Base-by-base conservation (phyloP, 2,113 vertebrate species). In the Delphinus delphis region DNA sequence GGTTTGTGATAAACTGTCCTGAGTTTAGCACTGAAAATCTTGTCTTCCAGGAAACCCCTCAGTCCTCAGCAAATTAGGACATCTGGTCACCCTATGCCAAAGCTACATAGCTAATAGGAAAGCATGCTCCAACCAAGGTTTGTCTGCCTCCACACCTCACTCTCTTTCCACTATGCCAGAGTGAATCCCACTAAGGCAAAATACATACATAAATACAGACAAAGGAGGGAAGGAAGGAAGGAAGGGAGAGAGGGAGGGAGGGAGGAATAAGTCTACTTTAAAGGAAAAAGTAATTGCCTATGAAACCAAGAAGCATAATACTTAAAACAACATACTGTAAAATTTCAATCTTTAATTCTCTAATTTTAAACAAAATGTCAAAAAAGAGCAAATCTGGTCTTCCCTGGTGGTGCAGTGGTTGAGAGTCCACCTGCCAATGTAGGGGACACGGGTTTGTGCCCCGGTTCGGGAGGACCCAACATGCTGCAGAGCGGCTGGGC, bases 301-400 rank as follows among this genome's bases (percentile, higher is more conserved):
- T 74, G 71, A 96, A 70, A 23, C 53, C 86, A 91, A 82, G 33
- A 91, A 94, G 12, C 50, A 31, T 36, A 89, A 86, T 44, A 84
- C 41, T 89, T 70, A 73, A 87, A 74, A 67, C 11, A 82, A 77
- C 1, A 74, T 77, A 41, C 44, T 71, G 25, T 50, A 62, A 81
- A 92, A 50, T 17, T 88, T 93, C n/a, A 17, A 17, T 84, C 44
- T 91, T 95, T 73, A 91, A 85, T 77, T 44, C 86, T 95, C 77
- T 53, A 38, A 41, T 62, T 90, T 85, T 4, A 77, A 68, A 68
- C 53, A 84, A 41, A 63, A 26, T 41, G 12, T 82, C 25, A 3
- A 73, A 17, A 8, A n/a, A 55, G 6, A 36, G 23, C 10, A 67
- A 55, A n/a, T 84, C 26, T 38, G 12, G 47, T 12, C 47, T 50